Base-by-base conservation (phyloP, 2,888 invertebrate species). In the Limnephilus auricula region DNA sequence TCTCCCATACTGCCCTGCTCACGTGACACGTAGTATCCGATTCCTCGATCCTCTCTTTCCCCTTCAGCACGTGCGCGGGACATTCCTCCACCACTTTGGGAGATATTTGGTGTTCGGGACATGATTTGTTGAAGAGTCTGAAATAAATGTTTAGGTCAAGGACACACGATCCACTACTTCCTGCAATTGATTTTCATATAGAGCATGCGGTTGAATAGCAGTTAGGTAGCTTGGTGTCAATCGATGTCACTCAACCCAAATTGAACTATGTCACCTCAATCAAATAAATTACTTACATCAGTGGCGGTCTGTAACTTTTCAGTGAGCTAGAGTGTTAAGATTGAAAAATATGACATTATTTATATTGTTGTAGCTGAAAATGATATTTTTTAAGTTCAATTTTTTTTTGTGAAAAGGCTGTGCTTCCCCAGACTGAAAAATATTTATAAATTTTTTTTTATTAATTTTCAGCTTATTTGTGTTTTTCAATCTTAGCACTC, bases 1-100 rank as follows among this genome's bases (percentile, higher is more conserved):
- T 92, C 13, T 93, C 93, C 93, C 93, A 93, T 12, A 88, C 84
- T 78, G 93, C 92, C 32, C 80, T 34, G 34, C 91, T 90, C 18
- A 90, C 90, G 32, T 89, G 91, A 31, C 91, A 88, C 15, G 50
- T 30, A 30, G 88, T n/a, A 30, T 89, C 83, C 34, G 32, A 32
- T 79, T 40, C 40, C 25, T 34, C 25, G 32, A 37, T 79, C 50
- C n/a, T 86, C 31, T 13, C 31, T 6, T 32, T 78, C 25, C 30
- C 79, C 25, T 32, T 31, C 45, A 18, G 32, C 18, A 31, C n/a
- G 32, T 82, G 82, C 6, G 34, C 90, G 10, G 89, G 89, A 50
- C 90, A 85, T 31, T 79, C 89, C 31, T 89, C 45, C 10, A 83
- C 32, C n/a, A 25, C 45, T n/a, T 37, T 86, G 37, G 34, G 40